phyloP scores from a whole-genome alignment of 2,113 vertebrate genomes.

The Pionites leucogaster region DNA sequence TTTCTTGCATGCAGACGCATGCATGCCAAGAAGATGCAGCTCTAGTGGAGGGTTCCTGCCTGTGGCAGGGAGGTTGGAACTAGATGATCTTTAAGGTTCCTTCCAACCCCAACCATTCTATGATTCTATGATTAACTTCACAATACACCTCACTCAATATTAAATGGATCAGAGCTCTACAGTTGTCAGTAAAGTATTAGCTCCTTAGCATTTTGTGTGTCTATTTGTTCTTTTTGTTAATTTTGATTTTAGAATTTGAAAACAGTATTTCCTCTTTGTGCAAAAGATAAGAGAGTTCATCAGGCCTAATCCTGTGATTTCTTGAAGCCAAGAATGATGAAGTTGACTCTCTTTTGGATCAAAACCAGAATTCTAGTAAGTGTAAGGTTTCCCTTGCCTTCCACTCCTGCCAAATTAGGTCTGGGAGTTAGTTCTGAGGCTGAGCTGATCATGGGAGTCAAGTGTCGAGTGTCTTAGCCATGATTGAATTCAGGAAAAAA shows the following conservation, averaged over 20 bases:
- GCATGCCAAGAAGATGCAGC: too few species aligned
- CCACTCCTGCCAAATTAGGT: background rate
- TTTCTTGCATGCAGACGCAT: too few species aligned
- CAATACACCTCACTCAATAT: background rate
- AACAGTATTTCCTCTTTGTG: background rate
- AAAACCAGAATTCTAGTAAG: background rate
- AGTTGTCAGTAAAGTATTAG: background rate
- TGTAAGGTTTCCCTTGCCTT: background rate
- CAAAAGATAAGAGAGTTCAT: background rate
- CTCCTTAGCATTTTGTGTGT: background rate
- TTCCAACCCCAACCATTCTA: too few species aligned
- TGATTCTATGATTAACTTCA: background rate
- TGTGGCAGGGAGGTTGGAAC: too few species aligned
- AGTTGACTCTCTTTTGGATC: background rate
- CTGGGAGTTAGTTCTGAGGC: background rate
- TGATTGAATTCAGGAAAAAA: background rate
- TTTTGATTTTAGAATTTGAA: background rate
- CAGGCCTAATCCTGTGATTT: background rate
- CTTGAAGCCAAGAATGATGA: background rate
- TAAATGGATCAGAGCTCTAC: background rate
- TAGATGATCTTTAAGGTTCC: too few species aligned
- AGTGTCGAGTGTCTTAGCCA: background rate
- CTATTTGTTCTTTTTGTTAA: background rate
- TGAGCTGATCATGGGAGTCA: background rate
- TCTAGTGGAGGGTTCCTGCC: too few species aligned